These are phyloP conservation scores for Spondyliosoma cantharus DNA, from an alignment of 2,797 vertebrate species.

Conservation along the genomic window DNA sequence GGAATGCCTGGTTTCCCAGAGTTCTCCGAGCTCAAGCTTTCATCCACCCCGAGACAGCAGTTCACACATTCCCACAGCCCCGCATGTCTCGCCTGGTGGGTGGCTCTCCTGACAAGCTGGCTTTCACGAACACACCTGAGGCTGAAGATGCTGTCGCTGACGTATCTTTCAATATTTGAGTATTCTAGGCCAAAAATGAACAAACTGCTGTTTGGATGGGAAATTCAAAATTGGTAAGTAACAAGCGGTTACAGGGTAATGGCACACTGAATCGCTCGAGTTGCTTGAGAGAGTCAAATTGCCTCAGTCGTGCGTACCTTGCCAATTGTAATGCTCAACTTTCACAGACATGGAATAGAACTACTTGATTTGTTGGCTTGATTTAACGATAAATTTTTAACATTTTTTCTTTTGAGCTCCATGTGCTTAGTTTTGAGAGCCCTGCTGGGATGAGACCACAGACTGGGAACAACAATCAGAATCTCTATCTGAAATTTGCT, in stretches of 20 bases:
- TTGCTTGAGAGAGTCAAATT: too few species aligned
- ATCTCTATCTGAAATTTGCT: not conserved
- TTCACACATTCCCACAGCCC: conserved; percentile 62
- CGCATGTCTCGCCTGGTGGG: conserved; percentile 26
- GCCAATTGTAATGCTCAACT: too few species aligned
- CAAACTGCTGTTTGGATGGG: too few species aligned
- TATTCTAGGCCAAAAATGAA: not conserved
- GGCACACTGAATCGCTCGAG: not conserved
- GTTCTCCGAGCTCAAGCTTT: conserved; percentile 23
- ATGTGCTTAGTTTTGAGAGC: not conserved
- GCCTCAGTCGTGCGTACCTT: too few species aligned
- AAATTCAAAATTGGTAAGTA: too few species aligned
- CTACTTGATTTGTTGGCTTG: too few species aligned
- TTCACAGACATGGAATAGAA: too few species aligned
- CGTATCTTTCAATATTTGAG: not conserved
- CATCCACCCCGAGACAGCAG: conserved; percentile 27
- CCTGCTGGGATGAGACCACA: not conserved
- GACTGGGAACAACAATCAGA: not conserved
- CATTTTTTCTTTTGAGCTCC: not conserved
- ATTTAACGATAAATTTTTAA: too few species aligned
- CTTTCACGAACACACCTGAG: not conserved
- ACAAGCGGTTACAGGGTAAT: too few species aligned
- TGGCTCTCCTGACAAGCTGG: conserved; percentile 18
- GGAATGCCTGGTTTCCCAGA: conserved; percentile 40
- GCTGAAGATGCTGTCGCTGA: not conserved